Percentiles rank a stretch among this genome's conserved stretches.
These are phyloP conservation scores for Drosophila setosimentum DNA, from an alignment of 2,888 invertebrate species.

Conservation along the genomic window DNA sequence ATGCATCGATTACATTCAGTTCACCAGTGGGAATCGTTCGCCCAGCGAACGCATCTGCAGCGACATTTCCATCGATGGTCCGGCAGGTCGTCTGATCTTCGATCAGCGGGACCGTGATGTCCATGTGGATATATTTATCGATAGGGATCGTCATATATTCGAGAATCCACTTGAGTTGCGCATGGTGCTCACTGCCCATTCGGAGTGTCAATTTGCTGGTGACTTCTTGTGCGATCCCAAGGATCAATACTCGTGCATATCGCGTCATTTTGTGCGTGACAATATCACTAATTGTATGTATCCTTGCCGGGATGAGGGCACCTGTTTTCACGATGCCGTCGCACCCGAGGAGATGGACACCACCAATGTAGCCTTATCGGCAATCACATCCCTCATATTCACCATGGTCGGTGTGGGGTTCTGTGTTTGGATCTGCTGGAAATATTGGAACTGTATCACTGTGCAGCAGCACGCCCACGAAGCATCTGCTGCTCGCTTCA, in stretches of 20 bases:
- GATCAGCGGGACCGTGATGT: conserved; percentile 82
- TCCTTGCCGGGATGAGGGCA: conserved; percentile 83
- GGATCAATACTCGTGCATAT: conserved; percentile 82
- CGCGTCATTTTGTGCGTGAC: conserved; percentile 82
- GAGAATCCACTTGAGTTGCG: conserved; percentile 80
- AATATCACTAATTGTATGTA: conserved; percentile 83
- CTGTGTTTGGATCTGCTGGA: conserved; percentile 84
- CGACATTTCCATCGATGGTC: conserved; percentile 82
- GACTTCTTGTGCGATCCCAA: conserved; percentile 81
- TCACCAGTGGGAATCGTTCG: conserved; percentile 79
- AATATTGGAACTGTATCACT: conserved; percentile 84
- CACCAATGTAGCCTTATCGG: conserved; percentile 83
- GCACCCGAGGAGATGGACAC: conserved; percentile 76
- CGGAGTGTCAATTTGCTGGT: conserved; percentile 78
- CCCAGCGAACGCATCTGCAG: conserved; percentile 82
- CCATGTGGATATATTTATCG: conserved; percentile 77
- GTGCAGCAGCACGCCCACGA: conserved; percentile 83
- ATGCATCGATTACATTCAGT: conserved; percentile 83
- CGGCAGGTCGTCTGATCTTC: conserved; percentile 78
- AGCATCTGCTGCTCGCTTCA: conserved; percentile 80
- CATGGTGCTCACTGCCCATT: conserved; percentile 83
- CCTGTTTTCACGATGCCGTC: conserved; percentile 81
- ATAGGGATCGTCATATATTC: conserved; percentile 70
- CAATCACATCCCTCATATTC: conserved; percentile 83
- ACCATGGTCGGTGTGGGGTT: conserved; percentile 84